Base-by-base conservation (phyloP, 1,140 invertebrate species). In the Euura saliciscinereae region DNA sequence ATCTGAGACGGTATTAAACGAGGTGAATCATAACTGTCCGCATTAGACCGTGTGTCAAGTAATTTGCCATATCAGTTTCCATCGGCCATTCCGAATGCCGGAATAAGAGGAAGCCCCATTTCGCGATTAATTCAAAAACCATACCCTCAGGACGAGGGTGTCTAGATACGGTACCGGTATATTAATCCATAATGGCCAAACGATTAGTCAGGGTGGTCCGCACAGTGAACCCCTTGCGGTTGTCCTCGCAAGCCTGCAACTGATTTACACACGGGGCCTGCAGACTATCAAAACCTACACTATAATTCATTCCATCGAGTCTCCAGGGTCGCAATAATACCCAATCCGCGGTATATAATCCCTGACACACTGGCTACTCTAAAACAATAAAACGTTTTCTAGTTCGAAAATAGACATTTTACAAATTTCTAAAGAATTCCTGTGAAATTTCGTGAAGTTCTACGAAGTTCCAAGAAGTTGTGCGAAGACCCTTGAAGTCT, bases 121-220 rank as follows among this genome's bases (percentile, higher is more conserved):
- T 28, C 28, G 28, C 28, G 28, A 28, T 28, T 28, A 28, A 28
- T 28, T 28, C 28, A 28, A 28, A 28, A 28, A 28, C 28, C 28
- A 28, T 28, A 28, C 28, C 28, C 28, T 28, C 28, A 28, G 28
- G 28, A 28, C 28, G 28, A 28, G 28, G 28, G 28, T 28, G 28
- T 28, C 28, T 28, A 28, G 28, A 28, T 28, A 45, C 43, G 43
- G 66, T 44, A 75, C 70, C 76, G 80, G 83, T 83, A 78, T 80
- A 83, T 87, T 85, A 87, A 84, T 84, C 78, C 82, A 78, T 83
- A 85, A 87, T 84, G 82, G 81, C 77, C 76, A 80, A 84, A 82
- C 85, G 83, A 87, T 86, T 87, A 87, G 84, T 85, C 84, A 86
- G 79, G 75, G 70, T 66, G 72, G 68, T 51, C 46, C 43, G 44